Conservation (phyloP, 2,113 vertebrate species). For the Furnarius figulus region DNA sequence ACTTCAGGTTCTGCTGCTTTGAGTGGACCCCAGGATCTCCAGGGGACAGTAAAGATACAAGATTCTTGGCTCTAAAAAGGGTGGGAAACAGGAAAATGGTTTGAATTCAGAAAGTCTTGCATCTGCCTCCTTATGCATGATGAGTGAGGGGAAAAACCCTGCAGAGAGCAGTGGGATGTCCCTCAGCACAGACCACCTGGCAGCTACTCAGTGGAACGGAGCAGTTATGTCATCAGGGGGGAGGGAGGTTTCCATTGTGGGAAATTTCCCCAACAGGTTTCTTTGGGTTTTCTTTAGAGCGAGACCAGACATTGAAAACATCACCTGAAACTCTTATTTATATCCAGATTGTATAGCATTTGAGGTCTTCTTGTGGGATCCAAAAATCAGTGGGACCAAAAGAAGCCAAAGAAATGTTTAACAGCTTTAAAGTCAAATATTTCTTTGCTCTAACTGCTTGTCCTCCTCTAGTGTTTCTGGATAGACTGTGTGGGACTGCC, state of each 20-base stretch:
- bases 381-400: not conserved
- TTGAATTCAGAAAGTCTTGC: not conserved
- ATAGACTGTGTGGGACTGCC: not conserved
- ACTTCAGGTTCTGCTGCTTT: not conserved
- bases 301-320: not conserved
- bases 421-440: not conserved
- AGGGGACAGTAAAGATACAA: not conserved
- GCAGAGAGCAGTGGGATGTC: not conserved
- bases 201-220: not conserved
- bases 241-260: not conserved
- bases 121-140: fast-evolving
- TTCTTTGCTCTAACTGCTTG: not conserved
- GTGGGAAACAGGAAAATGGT: not conserved
- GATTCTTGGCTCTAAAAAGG: not conserved
- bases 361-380: not conserved
- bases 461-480: not conserved
- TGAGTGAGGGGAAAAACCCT: not conserved
- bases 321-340: not conserved
- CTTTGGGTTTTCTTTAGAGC: not conserved
- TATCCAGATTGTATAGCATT: not conserved
- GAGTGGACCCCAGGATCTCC: not conserved
- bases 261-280: not conserved
- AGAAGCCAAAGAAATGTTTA: not conserved
- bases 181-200: not conserved
- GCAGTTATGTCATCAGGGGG: not conserved